Evolutionary conservation across 2,888 invertebrate species (phyloP), one percentile per base, ranked within the genome.

Genomic region (Oscheius sp.): DNA sequence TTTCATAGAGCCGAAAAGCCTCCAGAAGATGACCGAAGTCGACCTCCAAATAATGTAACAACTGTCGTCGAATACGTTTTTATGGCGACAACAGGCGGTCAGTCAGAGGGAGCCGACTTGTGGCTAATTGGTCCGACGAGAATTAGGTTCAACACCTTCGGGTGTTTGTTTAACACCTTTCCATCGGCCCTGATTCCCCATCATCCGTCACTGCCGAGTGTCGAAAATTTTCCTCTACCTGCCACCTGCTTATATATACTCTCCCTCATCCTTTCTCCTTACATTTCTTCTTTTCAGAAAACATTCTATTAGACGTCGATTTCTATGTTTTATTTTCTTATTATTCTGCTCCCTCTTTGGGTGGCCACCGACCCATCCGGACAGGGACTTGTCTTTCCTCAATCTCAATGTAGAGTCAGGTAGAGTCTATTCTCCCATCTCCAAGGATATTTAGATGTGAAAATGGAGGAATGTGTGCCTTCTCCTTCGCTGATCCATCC

Each of bases 391-490:
- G 74, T 76, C 14, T 69, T 71, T 5, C 76, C 72, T 17, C 76
- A 76, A 56, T 66, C 72, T 2, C 28, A 44, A n/a, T 76, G 76
- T 65, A 72, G 41, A 68, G 71, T 76, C 66, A 66, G 72, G 75
- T 75, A 62, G 17, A 24, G 33, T 61, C n/a, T 61, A 2, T 56
- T 9, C 50, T 12, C 20, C 14, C 4, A 41, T 17, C 8, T 9
- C 36, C 36, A 5, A 14, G 2, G 2, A n/a, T 38, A 30, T 50
- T 24, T 20, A 67, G 56, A 17, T 80, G 80, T 63, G 59, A 68
- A 44, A 80, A 80, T 62, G 78, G 80, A 20, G 80, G 80, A 20
- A 80, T 76, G 44, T 80, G 80, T 50, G 77, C 78, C 2, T 78
- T 68, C 54, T 63, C 72, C 36, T 71, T 68, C 24, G 67, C 72